phyloP scores from a whole-genome alignment of 2,888 invertebrate species.

The Nomada goodeniana region DNA sequence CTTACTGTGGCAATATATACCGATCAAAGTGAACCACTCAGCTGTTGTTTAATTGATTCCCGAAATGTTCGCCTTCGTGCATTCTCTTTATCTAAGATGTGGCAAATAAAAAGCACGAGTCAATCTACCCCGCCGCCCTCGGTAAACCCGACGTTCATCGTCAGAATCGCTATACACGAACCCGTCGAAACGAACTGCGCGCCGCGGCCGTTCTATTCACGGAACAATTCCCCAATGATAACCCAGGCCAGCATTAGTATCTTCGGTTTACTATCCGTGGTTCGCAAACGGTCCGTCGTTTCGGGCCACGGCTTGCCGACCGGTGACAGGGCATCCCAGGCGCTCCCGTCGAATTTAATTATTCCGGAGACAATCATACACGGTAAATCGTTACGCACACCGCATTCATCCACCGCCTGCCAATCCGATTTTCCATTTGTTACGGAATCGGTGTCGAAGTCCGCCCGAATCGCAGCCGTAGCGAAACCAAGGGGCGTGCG shows the following conservation, averaged over 20 bases:
- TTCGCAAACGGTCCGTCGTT: conserved; percentile 10
- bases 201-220: background rate
- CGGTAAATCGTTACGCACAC: conserved; percentile 72
- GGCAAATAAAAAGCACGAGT: too few species aligned
- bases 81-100: too few species aligned
- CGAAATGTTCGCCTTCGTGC: too few species aligned
- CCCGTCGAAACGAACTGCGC: too few species aligned
- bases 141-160: too few species aligned
- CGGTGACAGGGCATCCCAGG: conserved; percentile 51
- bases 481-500: conserved; percentile 26
- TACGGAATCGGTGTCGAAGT: conserved; percentile 21
- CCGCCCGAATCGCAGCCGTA: background rate
- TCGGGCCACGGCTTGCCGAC: conserved; percentile 27
- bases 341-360: conserved; percentile 79
- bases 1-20: too few species aligned
- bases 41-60: too few species aligned
- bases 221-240: background rate
- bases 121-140: too few species aligned
- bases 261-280: background rate
- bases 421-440: conserved; percentile 52
- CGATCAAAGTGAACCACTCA: too few species aligned
- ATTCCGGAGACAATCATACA: conserved; percentile 78
- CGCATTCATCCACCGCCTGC: conserved; percentile 25
- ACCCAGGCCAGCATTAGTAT: background rate
- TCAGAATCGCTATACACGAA: background rate